phyloP scores from a whole-genome alignment of 2,113 vertebrate genomes.

The Pangasianodon hypophthalmus region DNA sequence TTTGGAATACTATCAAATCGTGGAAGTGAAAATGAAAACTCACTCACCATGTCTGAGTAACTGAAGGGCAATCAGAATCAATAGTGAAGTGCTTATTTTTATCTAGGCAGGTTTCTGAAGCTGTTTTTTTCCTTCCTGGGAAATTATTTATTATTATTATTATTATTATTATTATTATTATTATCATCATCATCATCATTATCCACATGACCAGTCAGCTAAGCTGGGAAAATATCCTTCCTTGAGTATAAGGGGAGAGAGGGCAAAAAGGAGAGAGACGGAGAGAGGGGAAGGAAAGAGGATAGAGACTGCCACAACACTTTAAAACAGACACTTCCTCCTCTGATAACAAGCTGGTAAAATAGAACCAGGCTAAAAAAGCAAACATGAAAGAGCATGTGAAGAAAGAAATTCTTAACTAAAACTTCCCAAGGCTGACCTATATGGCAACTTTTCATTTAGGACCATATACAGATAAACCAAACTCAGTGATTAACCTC shows the following conservation, averaged over 20 bases:
- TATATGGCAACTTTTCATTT: neutral
- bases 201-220: neutral
- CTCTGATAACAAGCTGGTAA: slow-evolving; percentile 26
- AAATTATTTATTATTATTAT: neutral
- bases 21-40: neutral
- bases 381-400: neutral
- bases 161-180: neutral
- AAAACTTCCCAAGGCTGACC: neutral
- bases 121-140: neutral
- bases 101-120: neutral
- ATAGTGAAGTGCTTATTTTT: neutral
- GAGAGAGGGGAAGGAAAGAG: neutral
- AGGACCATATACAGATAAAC: neutral
- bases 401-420: neutral
- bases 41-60: neutral
- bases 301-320: neutral
- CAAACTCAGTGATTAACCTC: neutral
- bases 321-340: slow-evolving; percentile 29
- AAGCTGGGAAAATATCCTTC: neutral
- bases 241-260: neutral
- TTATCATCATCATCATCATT: neutral
- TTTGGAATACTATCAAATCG: neutral
- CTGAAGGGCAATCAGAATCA: neutral
- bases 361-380: slow-evolving; percentile 6
- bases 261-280: neutral